Evolutionary conservation across 1,140 invertebrate genomes (phyloP).

Genomic region (Daktulosphaira vitifoliae): DNA sequence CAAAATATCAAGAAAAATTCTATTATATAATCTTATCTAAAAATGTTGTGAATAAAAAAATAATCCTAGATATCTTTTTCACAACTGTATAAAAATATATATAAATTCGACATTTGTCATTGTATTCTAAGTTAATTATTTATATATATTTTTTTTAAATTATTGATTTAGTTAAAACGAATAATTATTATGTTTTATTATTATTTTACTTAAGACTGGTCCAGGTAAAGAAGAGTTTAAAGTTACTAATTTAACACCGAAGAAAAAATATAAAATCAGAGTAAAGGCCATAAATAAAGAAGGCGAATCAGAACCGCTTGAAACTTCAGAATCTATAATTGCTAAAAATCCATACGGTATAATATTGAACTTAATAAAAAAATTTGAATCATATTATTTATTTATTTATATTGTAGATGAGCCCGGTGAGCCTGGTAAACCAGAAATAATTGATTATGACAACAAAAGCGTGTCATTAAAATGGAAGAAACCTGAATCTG

Average conservation of each 20-base stretch:
- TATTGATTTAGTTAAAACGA: background rate
- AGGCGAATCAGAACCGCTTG: constrained; percentile 91
- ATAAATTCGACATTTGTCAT: too few relatives aligned
- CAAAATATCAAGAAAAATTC: too few relatives aligned
- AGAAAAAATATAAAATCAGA: constrained; percentile 97
- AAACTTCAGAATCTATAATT: constrained; percentile 74
- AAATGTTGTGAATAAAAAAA: too few relatives aligned
- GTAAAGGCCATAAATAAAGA: constrained; percentile 98
- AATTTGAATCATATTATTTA: background rate
- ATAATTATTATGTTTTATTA: background rate
- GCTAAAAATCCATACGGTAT: constrained; percentile 95
- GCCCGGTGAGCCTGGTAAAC: constrained; percentile 78
- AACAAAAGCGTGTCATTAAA: constrained; percentile 80
- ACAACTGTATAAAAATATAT: too few relatives aligned
- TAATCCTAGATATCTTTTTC: too few relatives aligned
- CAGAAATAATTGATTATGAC: constrained; percentile 87
- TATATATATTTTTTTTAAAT: background rate
- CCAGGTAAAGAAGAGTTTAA: constrained; percentile 70
- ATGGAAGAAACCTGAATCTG: constrained; percentile 80
- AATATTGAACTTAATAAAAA: background rate
- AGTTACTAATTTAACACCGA: constrained; percentile 86
- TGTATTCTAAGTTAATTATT: too few relatives aligned
- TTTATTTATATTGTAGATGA: constrained; percentile 54
- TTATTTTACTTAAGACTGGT: constrained; percentile 38
- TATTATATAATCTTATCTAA: too few relatives aligned